Conservation (phyloP, 35 echinoderm and acorn worm species). For the Chiridota heheva region DNA sequence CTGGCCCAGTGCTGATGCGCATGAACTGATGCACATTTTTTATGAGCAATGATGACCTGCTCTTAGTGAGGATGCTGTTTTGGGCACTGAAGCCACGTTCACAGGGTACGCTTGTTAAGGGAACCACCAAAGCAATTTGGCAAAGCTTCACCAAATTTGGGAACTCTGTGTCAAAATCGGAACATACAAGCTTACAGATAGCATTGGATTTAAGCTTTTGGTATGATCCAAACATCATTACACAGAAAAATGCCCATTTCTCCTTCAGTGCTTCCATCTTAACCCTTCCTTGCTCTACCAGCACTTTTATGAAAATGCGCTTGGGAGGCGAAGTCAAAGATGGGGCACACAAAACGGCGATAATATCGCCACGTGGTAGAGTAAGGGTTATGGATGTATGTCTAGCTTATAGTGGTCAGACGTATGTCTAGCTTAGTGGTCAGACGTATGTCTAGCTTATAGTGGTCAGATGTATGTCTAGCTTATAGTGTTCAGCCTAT, state of each 20-base stretch:
- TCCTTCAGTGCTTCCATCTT: neutral
- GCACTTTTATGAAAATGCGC: too few relatives aligned
- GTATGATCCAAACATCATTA: conserved; percentile 10
- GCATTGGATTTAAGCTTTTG: conserved; percentile 5
- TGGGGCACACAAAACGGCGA: too few relatives aligned
- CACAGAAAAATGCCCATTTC: neutral
- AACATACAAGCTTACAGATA: neutral
- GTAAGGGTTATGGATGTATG: too few relatives aligned
- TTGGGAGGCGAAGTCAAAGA: too few relatives aligned
- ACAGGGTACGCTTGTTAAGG: conserved; percentile 23
- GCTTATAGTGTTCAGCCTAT: too few relatives aligned
- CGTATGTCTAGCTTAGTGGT: too few relatives aligned
- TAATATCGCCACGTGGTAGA: too few relatives aligned
- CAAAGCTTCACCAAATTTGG: neutral
- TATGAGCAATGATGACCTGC: neutral
- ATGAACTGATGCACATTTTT: conserved; percentile 6
- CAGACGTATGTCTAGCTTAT: too few relatives aligned
- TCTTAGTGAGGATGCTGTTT: conserved; percentile 26
- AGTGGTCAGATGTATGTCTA: too few relatives aligned
- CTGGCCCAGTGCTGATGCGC: neutral
- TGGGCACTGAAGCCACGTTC: conserved; percentile 8
- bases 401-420: too few relatives aligned
- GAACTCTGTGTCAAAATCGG: neutral
- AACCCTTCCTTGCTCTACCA: conserved; percentile 1
- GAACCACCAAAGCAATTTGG: neutral